A percentile compares a stretch with the other conserved stretches of the same genome.
Conservation (phyloP, 2,888 invertebrate species). For the Monopis laevigella region DNA sequence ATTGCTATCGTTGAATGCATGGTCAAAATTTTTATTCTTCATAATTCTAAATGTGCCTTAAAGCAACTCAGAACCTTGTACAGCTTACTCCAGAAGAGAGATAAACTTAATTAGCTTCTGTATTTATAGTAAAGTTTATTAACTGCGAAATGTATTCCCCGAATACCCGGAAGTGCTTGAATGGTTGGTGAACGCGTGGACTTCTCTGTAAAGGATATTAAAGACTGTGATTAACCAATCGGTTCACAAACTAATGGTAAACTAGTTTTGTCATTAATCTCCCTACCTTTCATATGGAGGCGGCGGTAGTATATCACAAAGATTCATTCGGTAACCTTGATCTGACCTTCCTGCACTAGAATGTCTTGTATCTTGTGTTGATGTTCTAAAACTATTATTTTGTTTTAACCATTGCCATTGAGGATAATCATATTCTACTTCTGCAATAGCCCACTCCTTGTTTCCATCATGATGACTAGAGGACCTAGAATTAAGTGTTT, state of each 20-base stretch:
- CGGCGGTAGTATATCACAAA: slow-evolving; percentile 54
- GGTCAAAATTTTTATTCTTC: slow-evolving; percentile 20
- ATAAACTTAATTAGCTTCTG: too few species aligned
- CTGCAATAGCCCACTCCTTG: slow-evolving; percentile 52
- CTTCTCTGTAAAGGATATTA: slow-evolving; percentile 41
- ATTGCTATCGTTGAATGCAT: not conserved
- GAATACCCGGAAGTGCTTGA: slow-evolving; percentile 59
- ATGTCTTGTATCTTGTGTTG: slow-evolving; percentile 37
- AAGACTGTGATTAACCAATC: slow-evolving; percentile 6
- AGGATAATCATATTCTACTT: slow-evolving; percentile 59
- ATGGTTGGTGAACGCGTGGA: slow-evolving; percentile 49
- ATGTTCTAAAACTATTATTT: slow-evolving; percentile 54
- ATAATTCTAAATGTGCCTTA: slow-evolving; percentile 22
- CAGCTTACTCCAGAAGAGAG: too few species aligned
- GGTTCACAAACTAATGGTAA: not conserved
- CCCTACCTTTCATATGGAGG: slow-evolving; percentile 59
- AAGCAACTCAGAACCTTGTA: too few species aligned
- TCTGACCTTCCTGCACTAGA: slow-evolving; percentile 43
- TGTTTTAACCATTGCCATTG: slow-evolving; percentile 61
- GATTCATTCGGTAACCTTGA: slow-evolving; percentile 55
- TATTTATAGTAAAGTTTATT: slow-evolving; percentile 25
- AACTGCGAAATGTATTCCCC: slow-evolving; percentile 53
- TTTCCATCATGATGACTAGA: slow-evolving; percentile 54
- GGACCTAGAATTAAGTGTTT: slow-evolving; percentile 52
- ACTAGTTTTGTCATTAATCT: slow-evolving; percentile 1